Evolutionary conservation across 2,113 vertebrate genomes (phyloP).

Genomic region (Oncorhynchus mykiss): DNA sequence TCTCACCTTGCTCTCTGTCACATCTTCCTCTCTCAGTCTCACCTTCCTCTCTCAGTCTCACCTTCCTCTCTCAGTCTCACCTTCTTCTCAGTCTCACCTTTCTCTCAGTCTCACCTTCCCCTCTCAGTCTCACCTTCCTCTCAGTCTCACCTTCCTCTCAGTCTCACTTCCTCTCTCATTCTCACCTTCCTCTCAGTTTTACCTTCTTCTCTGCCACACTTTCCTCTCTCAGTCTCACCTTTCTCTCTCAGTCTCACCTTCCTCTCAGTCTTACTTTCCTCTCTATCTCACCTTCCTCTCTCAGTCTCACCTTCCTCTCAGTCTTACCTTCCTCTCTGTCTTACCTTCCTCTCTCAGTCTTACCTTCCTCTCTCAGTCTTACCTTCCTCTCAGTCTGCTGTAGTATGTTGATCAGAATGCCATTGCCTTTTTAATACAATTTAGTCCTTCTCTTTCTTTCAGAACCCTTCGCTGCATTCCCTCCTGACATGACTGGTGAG

Average conservation of each 20-base stretch:
- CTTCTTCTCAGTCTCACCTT: too few species aligned
- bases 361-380: neutral
- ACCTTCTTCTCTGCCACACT: neutral
- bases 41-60: neutral
- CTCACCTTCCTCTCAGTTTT: too few species aligned
- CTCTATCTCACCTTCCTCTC: neutral
- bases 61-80: too few species aligned
- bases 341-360: too few species aligned
- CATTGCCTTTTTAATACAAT: neutral
- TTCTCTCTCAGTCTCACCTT: neutral
- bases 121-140: too few species aligned
- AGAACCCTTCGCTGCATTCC: constrained; percentile 17
- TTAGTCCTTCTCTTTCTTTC: neutral
- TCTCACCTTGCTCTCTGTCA: too few species aligned
- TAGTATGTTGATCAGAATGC: too few species aligned
- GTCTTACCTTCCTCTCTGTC: too few species aligned
- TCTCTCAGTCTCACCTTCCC: neutral
- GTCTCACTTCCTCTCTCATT: too few species aligned
- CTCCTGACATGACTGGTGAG: constrained; percentile 3
- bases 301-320: too few species aligned
- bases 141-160: too few species aligned
- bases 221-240: too few species aligned
- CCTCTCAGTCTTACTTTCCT: neutral
- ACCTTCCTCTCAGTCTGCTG: neutral
- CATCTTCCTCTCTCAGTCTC: neutral